phyloP scores from a whole-genome alignment of 2,888 invertebrate species.

The Sisyra nigra region DNA sequence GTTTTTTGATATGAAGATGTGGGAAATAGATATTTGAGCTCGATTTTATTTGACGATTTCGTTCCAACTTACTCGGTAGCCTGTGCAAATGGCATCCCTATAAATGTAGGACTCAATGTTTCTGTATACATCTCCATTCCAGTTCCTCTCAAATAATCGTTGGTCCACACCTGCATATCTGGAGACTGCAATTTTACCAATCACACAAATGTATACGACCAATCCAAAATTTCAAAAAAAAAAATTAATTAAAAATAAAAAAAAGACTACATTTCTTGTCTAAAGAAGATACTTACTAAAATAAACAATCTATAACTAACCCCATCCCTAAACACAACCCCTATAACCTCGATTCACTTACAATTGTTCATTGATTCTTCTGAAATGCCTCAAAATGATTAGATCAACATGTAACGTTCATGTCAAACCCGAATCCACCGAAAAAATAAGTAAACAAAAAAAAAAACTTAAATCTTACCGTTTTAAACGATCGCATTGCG shows the following conservation, averaged over 20 bases:
- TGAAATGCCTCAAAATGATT: too few species aligned
- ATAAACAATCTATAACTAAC: conserved; percentile 2
- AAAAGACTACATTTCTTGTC: not conserved
- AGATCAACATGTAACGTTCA: too few species aligned
- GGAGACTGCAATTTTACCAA: conserved; percentile 51
- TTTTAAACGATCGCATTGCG: conserved; percentile 98
- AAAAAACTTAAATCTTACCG: conserved; percentile 51
- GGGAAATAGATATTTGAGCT: not conserved
- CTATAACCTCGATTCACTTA: conserved; percentile 1
- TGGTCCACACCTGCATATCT: conserved; percentile 96
- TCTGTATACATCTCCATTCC: conserved; percentile 99
- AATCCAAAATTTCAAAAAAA: too few species aligned
- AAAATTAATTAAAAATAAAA: too few species aligned
- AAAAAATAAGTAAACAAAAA: too few species aligned
- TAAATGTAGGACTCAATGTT: conserved; percentile 93
- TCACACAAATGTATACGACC: too few species aligned
- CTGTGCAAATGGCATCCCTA: conserved; percentile 94
- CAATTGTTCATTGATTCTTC: not conserved
- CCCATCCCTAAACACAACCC: not conserved
- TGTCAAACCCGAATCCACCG: too few species aligned
- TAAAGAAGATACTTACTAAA: not conserved
- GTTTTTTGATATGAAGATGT: too few species aligned
- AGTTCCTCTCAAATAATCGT: conserved; percentile 98
- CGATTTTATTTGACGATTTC: not conserved
- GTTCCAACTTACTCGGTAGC: conserved; percentile 89